Evolutionary conservation across 2,888 invertebrate species (phyloP), one percentile per base, ranked within the genome.

Genomic region (Plutella xylostella): DNA sequence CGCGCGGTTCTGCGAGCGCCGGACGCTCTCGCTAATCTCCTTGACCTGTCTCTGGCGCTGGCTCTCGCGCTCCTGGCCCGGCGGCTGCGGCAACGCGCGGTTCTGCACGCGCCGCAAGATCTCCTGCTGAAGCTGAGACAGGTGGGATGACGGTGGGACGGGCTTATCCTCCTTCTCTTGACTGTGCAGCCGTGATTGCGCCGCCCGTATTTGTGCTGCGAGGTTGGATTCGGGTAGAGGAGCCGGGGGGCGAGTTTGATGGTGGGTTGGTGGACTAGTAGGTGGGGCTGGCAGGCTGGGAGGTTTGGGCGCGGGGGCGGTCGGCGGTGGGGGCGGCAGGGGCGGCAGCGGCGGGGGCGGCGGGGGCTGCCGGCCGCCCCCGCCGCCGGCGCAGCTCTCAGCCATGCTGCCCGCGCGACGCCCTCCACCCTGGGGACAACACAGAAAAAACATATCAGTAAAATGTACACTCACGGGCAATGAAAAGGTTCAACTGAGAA

Each of bases 301-400:
- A 7, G 4, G 4, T 6, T 7, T 67, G 41, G 52, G 64, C 64
- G 58, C 63, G 64, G 42, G 50, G 37, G 33, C 43, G 45, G 30
- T 38, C 43, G 12, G 20, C 42, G 14, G 38, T 31, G 22, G 38
- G 48, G 25, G 38, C 35, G 25, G 43, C 33, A 31, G 46, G 9
- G n/a, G 31, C 11, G 31, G 31, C n/a, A n/a, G 31, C 31, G 31
- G 31, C 46, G 50, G 43, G 39, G 51, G 34, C 41, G 43, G 91
- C 90, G 61, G 92, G 91, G 61, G 58, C 57, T 70, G 65, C 58
- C 63, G 56, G 56, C 63, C 63, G 63, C 66, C 61, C 63, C 63
- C 57, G 55, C 60, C 61, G 64, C 79, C 74, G 65, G 71, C 70
- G 75, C 78, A 71, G 57, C 68, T 69, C 58, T 63, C 77, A 56